A percentile compares a stretch with the other conserved stretches of the same genome.
Conservation (phyloP, 2,888 invertebrate species). For the Matsumyia berberina region DNA sequence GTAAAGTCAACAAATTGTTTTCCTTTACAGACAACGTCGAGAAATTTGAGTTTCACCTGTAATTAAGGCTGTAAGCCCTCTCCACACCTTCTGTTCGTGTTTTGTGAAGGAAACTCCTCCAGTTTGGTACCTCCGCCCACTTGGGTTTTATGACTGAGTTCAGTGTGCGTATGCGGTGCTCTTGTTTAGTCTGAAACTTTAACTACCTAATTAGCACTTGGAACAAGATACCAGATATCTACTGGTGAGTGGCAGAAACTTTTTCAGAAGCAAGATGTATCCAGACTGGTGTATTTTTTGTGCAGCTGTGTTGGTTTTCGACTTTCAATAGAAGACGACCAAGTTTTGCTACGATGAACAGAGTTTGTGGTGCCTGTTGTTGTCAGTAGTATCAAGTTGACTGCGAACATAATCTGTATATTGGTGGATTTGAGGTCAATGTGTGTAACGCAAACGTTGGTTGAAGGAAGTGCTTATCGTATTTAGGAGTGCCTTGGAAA, state of each 20-base stretch:
- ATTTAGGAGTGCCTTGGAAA: too few species aligned
- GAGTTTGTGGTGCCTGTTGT: too few species aligned
- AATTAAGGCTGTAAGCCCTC: constrained; percentile 3
- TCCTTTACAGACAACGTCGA: not conserved
- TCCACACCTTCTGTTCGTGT: not conserved
- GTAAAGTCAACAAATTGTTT: constrained; percentile 38
- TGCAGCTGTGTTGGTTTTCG: not conserved
- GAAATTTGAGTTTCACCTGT: not conserved
- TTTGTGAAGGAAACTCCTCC: not conserved
- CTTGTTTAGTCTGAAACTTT: constrained; percentile 37
- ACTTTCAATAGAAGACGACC: not conserved
- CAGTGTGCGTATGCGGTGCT: constrained; percentile 1
- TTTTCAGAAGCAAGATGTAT: not conserved
- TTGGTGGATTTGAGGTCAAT: too few species aligned
- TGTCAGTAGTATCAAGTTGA: not conserved
- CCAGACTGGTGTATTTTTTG: not conserved
- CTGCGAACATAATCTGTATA: too few species aligned
- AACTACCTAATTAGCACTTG: constrained; percentile 48
- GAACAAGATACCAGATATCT: constrained; percentile 21
- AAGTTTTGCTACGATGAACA: not conserved
- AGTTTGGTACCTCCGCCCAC: constrained; percentile 3
- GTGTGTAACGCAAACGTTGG: too few species aligned
- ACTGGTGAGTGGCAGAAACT: not conserved
- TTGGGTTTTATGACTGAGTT: constrained; percentile 15
- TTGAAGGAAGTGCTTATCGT: too few species aligned